Percentiles rank a stretch among this genome's conserved stretches.
Evolutionary conservation across 2,888 invertebrate genomes (phyloP).

Genomic region (Protophormia terraenovae): DNA sequence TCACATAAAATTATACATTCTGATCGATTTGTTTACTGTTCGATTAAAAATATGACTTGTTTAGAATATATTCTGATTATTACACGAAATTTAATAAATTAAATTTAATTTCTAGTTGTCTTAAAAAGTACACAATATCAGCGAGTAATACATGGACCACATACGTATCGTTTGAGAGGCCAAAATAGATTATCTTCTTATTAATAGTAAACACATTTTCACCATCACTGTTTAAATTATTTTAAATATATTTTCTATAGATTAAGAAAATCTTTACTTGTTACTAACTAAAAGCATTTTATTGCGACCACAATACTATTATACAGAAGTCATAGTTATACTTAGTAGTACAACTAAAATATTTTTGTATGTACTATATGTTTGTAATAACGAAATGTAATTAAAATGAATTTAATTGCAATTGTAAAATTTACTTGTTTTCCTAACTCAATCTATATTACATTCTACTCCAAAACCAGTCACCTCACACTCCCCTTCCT

Average conservation of each 20-base stretch:
- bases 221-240: neutral
- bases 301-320: slow-evolving; percentile 50
- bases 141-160: too few relatives aligned
- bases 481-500: neutral
- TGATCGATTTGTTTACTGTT: too few relatives aligned
- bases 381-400: slow-evolving; percentile 52
- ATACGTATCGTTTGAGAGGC: too few relatives aligned
- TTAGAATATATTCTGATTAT: too few relatives aligned
- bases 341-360: neutral
- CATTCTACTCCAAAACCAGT: neutral
- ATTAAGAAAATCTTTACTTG: slow-evolving; percentile 20
- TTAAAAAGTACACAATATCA: too few relatives aligned
- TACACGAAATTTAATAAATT: too few relatives aligned
- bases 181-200: too few relatives aligned
- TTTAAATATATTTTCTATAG: neutral
- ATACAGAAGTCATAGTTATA: neutral
- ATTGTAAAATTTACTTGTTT: slow-evolving; percentile 55
- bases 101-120: too few relatives aligned
- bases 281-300: slow-evolving; percentile 33
- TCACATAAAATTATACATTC: too few relatives aligned
- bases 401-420: slow-evolving; percentile 59
- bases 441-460: slow-evolving; percentile 21
- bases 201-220: neutral
- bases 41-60: too few relatives aligned
- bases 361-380: neutral